phyloP scores from a whole-genome alignment of 2,888 invertebrate species.

The Periphyllus acericola region DNA sequence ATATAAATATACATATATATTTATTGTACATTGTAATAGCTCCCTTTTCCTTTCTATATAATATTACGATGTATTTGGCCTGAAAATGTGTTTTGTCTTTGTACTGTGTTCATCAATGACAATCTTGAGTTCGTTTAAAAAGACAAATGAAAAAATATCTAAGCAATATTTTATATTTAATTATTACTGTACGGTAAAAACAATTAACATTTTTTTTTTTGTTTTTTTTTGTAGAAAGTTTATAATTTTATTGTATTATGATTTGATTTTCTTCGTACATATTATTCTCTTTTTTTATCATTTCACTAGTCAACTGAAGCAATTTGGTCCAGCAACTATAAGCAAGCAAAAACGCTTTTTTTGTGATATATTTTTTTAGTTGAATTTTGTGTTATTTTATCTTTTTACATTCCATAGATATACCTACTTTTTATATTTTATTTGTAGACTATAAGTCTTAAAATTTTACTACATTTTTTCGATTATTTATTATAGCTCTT shows the following conservation, averaged over 20 bases:
- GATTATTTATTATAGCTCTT: slow-evolving; percentile 43
- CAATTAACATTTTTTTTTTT: not conserved
- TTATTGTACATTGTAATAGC: not conserved
- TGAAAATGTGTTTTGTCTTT: slow-evolving; percentile 29
- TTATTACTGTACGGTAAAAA: not conserved
- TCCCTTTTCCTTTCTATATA: slow-evolving; percentile 13
- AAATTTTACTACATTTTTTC: slow-evolving; percentile 40
- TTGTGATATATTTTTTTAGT: slow-evolving; percentile 59
- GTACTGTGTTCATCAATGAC: slow-evolving; percentile 60
- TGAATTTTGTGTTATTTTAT: slow-evolving; percentile 58
- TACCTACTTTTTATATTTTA: slow-evolving; percentile 40
- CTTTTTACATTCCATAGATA: slow-evolving; percentile 55
- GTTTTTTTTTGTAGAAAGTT: slow-evolving; percentile 11
- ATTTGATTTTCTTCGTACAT: slow-evolving; percentile 25
- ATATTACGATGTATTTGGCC: slow-evolving; percentile 19
- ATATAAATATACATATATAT: not conserved
- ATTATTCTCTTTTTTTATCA: slow-evolving; percentile 34
- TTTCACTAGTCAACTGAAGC: slow-evolving; percentile 61
- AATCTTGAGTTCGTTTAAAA: slow-evolving; percentile 48
- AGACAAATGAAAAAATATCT: slow-evolving; percentile 21
- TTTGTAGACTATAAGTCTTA: slow-evolving; percentile 48
- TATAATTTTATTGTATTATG: slow-evolving; percentile 7
- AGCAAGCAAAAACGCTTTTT: slow-evolving; percentile 58
- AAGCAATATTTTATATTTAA: slow-evolving; percentile 57
- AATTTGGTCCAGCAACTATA: slow-evolving; percentile 53